Evolutionary conservation across 2,797 vertebrate genomes (phyloP).

Genomic region (Distichodus sexfasciatus): DNA sequence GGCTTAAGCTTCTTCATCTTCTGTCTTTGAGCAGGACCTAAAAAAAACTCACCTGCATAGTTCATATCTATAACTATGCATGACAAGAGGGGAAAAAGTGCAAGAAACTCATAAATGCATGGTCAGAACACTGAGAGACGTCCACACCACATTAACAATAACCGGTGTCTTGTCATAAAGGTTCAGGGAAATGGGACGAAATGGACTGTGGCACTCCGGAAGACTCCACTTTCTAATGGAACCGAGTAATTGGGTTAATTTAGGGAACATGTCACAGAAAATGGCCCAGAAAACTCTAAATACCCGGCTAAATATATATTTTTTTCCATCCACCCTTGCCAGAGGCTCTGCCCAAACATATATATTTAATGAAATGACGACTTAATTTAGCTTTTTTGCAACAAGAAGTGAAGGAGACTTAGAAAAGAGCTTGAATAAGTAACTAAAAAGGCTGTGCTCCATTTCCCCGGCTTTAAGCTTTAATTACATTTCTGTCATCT

Average conservation of each 20-base stretch:
- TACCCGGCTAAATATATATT: conserved; percentile 15
- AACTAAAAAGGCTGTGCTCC: neutral
- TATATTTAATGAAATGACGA: conserved; percentile 14
- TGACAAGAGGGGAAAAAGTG: conserved; percentile 39
- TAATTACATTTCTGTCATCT: neutral
- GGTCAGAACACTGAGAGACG: conserved; percentile 63
- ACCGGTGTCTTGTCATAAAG: neutral
- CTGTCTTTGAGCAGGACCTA: neutral
- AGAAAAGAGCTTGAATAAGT: conserved; percentile 3
- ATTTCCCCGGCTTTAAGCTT: conserved; percentile 10
- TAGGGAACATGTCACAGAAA: conserved; percentile 1
- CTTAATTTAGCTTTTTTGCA: conserved; percentile 17
- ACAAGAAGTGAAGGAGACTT: conserved; percentile 12
- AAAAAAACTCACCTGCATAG: neutral
- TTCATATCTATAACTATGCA: neutral
- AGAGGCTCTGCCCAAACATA: neutral
- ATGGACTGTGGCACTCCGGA: neutral
- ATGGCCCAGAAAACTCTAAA: conserved; percentile 9
- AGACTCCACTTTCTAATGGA: neutral
- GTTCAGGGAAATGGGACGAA: neutral
- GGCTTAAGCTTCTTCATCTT: too few relatives aligned
- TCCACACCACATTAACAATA: conserved; percentile 46
- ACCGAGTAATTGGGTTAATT: neutral
- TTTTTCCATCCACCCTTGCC: conserved; percentile 2
- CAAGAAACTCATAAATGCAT: conserved; percentile 53